A percentile compares a stretch with the other conserved stretches of the same genome.
These are phyloP conservation scores for Macrocentrus cingulum DNA, from an alignment of 1,140 invertebrate genomes.

Conservation along the genomic window DNA sequence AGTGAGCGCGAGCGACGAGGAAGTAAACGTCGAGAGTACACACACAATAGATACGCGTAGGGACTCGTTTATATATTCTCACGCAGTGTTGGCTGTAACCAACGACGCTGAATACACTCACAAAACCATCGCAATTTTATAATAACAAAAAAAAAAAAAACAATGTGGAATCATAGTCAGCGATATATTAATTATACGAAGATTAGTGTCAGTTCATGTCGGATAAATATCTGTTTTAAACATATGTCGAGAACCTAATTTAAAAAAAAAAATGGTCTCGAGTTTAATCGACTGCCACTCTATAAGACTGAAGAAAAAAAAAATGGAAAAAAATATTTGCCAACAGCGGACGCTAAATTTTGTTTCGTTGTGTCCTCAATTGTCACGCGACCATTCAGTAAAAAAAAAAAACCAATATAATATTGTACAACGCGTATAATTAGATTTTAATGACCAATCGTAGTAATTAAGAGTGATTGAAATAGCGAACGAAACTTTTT, in stretches of 20 bases:
- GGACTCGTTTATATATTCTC: slow-evolving; percentile 6
- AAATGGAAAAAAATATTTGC: slow-evolving; percentile 19
- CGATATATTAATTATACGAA: neutral
- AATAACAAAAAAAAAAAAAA: neutral
- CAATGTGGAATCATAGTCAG: too few relatives aligned
- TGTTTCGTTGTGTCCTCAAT: slow-evolving; percentile 3
- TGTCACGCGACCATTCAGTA: neutral
- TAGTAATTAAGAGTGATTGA: slow-evolving; percentile 24
- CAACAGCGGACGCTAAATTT: slow-evolving; percentile 5
- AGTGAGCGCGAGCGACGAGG: slow-evolving; percentile 50
- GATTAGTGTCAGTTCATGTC: slow-evolving; percentile 15
- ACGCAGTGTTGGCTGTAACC: too few relatives aligned
- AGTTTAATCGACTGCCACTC: slow-evolving; percentile 21
- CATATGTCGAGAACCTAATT: slow-evolving; percentile 1
- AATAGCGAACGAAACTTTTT: slow-evolving; percentile 34
- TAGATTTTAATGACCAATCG: slow-evolving; percentile 24
- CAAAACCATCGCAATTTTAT: too few relatives aligned
- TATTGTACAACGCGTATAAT: slow-evolving; percentile 13
- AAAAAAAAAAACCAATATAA: slow-evolving; percentile 12
- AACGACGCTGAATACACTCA: too few relatives aligned
- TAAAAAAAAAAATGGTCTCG: neutral
- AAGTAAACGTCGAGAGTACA: slow-evolving; percentile 56
- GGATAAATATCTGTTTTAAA: slow-evolving; percentile 7
- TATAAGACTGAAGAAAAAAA: slow-evolving; percentile 30
- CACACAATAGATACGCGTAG: slow-evolving; percentile 54